Conservation (phyloP, 2,113 vertebrate species). For the Dipodomys stephensi region DNA sequence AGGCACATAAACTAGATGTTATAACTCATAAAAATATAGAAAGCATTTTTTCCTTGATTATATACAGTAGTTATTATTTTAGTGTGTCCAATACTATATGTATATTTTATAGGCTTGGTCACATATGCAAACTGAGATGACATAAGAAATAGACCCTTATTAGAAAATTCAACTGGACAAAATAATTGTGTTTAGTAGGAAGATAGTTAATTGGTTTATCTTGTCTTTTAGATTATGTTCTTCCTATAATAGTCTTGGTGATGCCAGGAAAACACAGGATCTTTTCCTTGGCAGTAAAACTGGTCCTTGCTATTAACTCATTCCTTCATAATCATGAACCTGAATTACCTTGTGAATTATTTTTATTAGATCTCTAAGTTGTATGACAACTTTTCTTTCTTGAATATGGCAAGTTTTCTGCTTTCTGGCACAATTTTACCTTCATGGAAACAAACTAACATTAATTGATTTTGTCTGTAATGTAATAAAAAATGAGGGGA, state of each 20-base stretch:
- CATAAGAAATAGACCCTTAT: background rate
- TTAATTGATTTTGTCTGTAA: constrained; percentile 73
- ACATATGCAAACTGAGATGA: background rate
- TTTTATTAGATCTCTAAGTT: constrained; percentile 14
- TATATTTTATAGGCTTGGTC: background rate
- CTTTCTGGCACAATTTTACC: constrained; percentile 59
- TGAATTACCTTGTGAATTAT: background rate
- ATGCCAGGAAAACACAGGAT: constrained; percentile 27
- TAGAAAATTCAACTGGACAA: constrained; percentile 36
- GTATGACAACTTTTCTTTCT: constrained; percentile 42
- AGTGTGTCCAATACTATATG: background rate
- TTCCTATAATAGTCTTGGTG: constrained; percentile 11
- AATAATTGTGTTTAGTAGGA: constrained; percentile 16
- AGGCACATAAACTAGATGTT: background rate
- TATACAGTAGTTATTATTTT: background rate
- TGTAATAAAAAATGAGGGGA: constrained; percentile 43
- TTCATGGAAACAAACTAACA: constrained; percentile 67
- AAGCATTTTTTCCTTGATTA: background rate
- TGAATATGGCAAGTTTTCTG: constrained; percentile 64
- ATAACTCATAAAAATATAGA: constrained; percentile 19
- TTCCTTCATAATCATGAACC: constrained; percentile 26
- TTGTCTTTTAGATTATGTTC: background rate
- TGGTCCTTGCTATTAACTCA: background rate
- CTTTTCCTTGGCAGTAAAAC: background rate
- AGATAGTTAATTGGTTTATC: background rate